Conservation (phyloP, 2,113 vertebrate genomes). For the Myanophis thanlyinensis region DNA sequence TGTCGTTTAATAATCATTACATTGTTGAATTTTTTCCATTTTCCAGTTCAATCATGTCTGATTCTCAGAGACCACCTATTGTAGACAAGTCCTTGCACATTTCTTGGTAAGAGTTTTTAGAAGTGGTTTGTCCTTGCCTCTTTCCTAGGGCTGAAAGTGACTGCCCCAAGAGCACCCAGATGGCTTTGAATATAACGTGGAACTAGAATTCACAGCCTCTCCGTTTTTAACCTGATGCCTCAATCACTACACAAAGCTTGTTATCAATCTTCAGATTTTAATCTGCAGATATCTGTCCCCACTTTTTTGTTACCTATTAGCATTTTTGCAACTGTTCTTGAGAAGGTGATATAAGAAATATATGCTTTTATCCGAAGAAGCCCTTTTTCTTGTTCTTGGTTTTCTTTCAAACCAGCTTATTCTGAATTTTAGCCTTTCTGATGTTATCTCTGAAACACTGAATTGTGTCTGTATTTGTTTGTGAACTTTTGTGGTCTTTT, state of each 20-base stretch:
- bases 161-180: background rate
- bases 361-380: background rate
- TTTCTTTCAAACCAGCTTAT: background rate
- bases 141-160: background rate
- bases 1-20: background rate
- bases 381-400: background rate
- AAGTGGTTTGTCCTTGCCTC: background rate
- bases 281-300: no score
- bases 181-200: background rate
- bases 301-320: background rate
- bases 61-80: background rate
- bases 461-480: background rate
- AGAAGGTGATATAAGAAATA: background rate
- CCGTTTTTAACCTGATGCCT: background rate
- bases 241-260: background rate
- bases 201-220: background rate
- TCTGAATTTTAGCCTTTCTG: background rate
- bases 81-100: background rate
- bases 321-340: background rate
- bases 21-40: background rate
- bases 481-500: background rate
- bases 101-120: background rate
- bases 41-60: background rate
- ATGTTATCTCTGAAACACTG: background rate
- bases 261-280: background rate